Evolutionary conservation across 2,113 vertebrate genomes (phyloP).

Genomic region (Gulo gulo): DNA sequence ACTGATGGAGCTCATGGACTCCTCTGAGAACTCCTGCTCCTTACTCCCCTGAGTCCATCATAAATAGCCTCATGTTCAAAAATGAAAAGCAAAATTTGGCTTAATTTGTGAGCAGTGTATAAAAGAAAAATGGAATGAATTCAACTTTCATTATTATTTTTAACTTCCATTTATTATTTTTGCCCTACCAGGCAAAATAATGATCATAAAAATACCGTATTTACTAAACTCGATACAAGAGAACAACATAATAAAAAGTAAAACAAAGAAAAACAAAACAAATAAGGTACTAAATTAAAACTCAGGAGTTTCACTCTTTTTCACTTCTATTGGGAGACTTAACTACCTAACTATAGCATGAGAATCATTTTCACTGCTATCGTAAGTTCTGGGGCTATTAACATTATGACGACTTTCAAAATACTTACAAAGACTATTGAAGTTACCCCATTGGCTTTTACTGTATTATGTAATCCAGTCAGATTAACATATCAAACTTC

Average conservation of each 20-base stretch:
- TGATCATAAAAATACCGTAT: neutral
- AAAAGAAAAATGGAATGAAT: slow-evolving; percentile 50
- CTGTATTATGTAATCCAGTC: neutral
- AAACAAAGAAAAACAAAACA: neutral
- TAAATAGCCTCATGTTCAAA: slow-evolving; percentile 82
- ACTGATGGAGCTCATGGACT: slow-evolving; percentile 72
- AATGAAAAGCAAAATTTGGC: slow-evolving; percentile 69
- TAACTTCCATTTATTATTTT: too few species aligned
- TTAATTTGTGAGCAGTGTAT: slow-evolving; percentile 63
- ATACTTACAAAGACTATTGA: neutral
- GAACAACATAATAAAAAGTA: slow-evolving; percentile 23
- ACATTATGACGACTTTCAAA: neutral
- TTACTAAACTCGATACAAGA: neutral
- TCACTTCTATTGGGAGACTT: neutral
- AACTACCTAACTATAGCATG: neutral
- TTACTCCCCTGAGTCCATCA: slow-evolving; percentile 81
- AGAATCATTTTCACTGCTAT: slow-evolving; percentile 3
- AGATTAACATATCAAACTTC: slow-evolving; percentile 57
- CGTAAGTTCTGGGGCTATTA: neutral
- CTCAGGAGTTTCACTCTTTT: neutral
- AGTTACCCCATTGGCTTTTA: neutral
- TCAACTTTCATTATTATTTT: neutral
- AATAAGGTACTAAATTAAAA: slow-evolving; percentile 16
- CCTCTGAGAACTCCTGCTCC: slow-evolving; percentile 82
- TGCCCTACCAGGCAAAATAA: neutral